A percentile compares a stretch with the other conserved stretches of the same genome.
phyloP scores from a whole-genome alignment of 2,797 vertebrate genomes.

The Sorex maritimensis region DNA sequence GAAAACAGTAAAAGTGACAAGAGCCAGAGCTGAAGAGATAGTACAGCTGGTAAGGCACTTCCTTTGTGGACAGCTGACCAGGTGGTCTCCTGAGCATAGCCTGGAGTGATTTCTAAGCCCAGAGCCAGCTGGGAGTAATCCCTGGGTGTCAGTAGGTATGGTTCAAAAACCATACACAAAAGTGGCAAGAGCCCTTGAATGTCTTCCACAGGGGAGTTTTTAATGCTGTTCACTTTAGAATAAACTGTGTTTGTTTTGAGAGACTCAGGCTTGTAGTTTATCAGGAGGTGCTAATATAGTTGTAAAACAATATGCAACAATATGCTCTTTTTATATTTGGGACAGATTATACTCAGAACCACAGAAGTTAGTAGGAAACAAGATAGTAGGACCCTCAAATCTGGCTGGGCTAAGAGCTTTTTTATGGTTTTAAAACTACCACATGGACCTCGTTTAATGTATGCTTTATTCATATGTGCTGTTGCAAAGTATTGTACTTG shows the following conservation, averaged over 20 bases:
- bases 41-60: no score
- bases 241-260: background rate
- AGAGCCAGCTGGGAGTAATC: no score
- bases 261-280: background rate
- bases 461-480: constrained; percentile 24
- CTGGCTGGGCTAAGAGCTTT: background rate
- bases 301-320: background rate
- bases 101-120: no score
- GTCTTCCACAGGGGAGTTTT: background rate
- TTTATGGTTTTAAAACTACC: background rate
- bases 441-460: constrained; percentile 14
- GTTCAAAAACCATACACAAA: no score
- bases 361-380: constrained; percentile 31
- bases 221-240: background rate
- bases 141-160: no score
- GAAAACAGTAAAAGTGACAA: background rate
- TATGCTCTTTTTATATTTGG: background rate
- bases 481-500: no score
- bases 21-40: no score
- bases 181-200: background rate
- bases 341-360: background rate
- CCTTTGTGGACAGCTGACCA: no score
- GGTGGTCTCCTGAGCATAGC: no score
- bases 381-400: background rate
- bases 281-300: background rate